Conservation (phyloP, 2,113 vertebrate species). For the Aphyosemion australe region DNA sequence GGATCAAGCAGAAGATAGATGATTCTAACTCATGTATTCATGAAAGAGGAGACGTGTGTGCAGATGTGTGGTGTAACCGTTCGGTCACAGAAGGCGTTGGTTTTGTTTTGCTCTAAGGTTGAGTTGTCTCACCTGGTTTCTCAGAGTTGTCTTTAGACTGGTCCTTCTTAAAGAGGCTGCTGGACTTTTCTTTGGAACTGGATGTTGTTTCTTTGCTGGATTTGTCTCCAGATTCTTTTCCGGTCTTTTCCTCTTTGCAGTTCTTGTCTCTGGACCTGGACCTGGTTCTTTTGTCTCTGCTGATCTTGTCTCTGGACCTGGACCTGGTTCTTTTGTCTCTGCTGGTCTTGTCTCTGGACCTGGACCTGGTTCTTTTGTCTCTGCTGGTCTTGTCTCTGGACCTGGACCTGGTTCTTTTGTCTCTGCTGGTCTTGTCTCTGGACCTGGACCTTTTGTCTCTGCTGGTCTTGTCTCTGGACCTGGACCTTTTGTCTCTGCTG, state of each 20-base stretch:
- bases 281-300: not conserved
- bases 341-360: conserved; percentile 7
- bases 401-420: not conserved
- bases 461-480: conserved; percentile 7
- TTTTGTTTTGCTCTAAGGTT: too few relatives aligned
- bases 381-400: not conserved
- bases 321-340: not conserved
- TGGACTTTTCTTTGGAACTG: not conserved
- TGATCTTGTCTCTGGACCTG: not conserved
- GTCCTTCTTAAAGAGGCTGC: conserved; percentile 1
- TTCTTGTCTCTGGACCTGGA: not conserved
- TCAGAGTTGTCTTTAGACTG: not conserved
- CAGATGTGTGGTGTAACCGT: too few relatives aligned
- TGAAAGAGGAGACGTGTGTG: too few relatives aligned
- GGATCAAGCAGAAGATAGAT: too few relatives aligned
- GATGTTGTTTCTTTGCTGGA: not conserved
- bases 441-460: not conserved
- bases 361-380: not conserved
- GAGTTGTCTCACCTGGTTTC: conserved; percentile 28
- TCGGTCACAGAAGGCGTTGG: too few relatives aligned
- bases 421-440: not conserved
- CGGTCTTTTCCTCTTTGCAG: not conserved
- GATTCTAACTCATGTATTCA: too few relatives aligned
- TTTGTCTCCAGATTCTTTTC: not conserved
- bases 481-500: not conserved